Percentiles rank a stretch among this genome's conserved stretches.
Evolutionary conservation across 2,113 vertebrate species (phyloP).

Genomic region (Eonycteris spelaea): DNA sequence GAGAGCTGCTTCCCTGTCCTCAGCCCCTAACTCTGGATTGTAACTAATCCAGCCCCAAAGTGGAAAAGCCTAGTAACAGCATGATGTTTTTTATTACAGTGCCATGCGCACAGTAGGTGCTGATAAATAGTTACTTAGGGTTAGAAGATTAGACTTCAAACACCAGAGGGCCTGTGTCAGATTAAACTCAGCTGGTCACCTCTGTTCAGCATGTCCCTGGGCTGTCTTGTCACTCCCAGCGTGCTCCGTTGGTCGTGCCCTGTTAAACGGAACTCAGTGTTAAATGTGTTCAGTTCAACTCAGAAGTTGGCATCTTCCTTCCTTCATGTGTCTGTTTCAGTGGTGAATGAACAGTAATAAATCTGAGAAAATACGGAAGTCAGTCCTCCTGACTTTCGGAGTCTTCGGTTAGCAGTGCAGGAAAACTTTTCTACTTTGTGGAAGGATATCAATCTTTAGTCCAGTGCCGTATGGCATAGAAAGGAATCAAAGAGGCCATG

Average conservation of each 20-base stretch:
- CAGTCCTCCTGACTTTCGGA: too few relatives aligned
- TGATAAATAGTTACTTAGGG: neutral
- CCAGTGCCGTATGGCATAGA: neutral
- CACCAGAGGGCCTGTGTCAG: neutral
- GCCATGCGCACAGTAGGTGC: neutral
- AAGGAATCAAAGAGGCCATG: neutral
- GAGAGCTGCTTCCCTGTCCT: neutral
- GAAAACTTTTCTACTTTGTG: neutral
- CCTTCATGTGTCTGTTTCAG: neutral
- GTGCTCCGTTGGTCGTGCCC: neutral
- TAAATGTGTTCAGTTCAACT: neutral
- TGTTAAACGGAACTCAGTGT: neutral
- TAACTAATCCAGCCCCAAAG: neutral
- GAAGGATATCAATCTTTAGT: neutral
- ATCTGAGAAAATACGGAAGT: too few relatives aligned
- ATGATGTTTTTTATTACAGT: neutral
- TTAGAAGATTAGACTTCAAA: neutral
- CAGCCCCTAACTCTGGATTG: neutral
- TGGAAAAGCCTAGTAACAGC: neutral
- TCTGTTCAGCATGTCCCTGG: neutral
- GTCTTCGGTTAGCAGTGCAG: neutral
- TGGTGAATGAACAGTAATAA: neutral
- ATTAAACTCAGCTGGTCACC: neutral
- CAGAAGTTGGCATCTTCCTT: neutral
- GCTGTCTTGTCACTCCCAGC: neutral